Evolutionary conservation across 2,888 invertebrate species (phyloP).

Genomic region (Drosophila mettleri): DNA sequence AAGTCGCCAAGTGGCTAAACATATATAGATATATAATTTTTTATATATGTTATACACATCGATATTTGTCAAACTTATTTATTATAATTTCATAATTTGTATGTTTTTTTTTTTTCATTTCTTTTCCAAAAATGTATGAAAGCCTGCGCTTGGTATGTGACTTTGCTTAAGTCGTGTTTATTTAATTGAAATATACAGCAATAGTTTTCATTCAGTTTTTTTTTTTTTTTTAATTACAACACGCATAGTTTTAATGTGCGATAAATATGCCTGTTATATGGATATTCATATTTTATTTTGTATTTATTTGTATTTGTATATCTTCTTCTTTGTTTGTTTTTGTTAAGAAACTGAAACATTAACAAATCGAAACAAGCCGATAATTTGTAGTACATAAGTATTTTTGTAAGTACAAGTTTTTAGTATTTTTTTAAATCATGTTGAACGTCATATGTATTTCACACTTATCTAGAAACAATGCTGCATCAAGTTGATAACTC

Average conservation of each 20-base stretch:
- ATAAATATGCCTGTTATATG: background rate
- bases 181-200: constrained; percentile 53
- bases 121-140: constrained; percentile 81
- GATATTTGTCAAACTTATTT: constrained; percentile 59
- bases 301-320: constrained; percentile 75
- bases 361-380: constrained; percentile 13
- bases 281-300: constrained; percentile 33
- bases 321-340: constrained; percentile 16
- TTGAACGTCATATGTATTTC: constrained; percentile 61
- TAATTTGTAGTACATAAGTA: constrained; percentile 18
- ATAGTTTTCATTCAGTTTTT: constrained; percentile 25
- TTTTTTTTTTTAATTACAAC: constrained; percentile 1
- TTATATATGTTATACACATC: constrained; percentile 63
- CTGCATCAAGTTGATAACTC: constrained; percentile 6
- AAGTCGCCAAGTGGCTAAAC: constrained; percentile 72
- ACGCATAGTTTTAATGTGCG: constrained; percentile 20
- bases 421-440: constrained; percentile 18
- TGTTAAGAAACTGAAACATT: constrained; percentile 35
- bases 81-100: constrained; percentile 27
- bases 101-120: constrained; percentile 17
- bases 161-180: constrained; percentile 35
- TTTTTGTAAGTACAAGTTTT: constrained; percentile 2
- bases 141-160: constrained; percentile 65
- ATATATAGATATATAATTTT: constrained; percentile 38
- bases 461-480: constrained; percentile 32